These are phyloP conservation scores for Drosophila yooni DNA, from an alignment of 2,888 invertebrate genomes.

Conservation along the genomic window DNA sequence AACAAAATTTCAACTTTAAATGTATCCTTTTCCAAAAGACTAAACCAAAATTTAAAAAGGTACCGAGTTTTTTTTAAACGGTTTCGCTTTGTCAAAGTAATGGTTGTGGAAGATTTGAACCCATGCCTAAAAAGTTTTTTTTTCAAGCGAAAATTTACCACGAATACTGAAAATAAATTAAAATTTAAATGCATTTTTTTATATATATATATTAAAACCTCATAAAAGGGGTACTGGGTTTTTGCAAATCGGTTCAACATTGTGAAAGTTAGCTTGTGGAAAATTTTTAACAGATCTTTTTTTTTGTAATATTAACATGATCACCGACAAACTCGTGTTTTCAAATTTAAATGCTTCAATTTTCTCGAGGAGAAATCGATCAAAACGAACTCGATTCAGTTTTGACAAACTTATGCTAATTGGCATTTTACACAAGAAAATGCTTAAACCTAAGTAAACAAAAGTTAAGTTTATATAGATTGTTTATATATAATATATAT, in stretches of 20 bases:
- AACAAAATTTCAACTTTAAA: neutral
- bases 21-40: neutral
- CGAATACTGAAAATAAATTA: neutral
- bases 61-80: neutral
- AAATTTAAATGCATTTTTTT: neutral
- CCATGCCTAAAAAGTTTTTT: neutral
- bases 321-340: neutral
- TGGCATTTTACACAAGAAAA: neutral
- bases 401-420: neutral
- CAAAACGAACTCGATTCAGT: neutral
- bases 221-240: fast-evolving
- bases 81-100: neutral
- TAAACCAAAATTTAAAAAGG: neutral
- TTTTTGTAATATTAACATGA: neutral
- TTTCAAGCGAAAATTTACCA: neutral
- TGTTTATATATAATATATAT: neutral
- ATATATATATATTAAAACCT: neutral
- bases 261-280: neutral
- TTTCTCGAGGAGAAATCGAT: neutral
- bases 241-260: neutral
- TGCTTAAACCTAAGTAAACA: neutral
- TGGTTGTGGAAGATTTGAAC: neutral
- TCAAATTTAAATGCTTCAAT: neutral
- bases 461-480: neutral
- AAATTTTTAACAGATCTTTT: neutral